Conservation (phyloP, 2,888 invertebrate species). For the Mantis religiosa region DNA sequence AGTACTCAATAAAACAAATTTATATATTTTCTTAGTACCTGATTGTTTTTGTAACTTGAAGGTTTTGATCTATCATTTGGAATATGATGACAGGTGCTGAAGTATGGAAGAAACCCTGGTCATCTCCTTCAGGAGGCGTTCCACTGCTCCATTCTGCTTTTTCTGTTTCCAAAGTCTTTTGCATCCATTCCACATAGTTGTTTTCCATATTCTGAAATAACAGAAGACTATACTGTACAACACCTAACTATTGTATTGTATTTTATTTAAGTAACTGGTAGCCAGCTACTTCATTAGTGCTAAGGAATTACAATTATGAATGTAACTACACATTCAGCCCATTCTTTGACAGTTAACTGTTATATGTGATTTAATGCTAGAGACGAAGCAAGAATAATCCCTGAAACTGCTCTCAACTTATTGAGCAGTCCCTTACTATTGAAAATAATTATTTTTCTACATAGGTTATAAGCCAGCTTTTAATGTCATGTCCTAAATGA, state of each 20-base stretch:
- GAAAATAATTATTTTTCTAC: too few relatives aligned
- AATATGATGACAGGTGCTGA: slow-evolving; percentile 94
- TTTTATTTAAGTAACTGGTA: too few relatives aligned
- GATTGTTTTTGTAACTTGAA: slow-evolving; percentile 63
- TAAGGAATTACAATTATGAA: too few relatives aligned
- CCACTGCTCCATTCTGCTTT: slow-evolving; percentile 87
- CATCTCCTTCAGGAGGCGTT: slow-evolving; percentile 75
- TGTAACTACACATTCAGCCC: too few relatives aligned
- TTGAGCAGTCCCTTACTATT: too few relatives aligned
- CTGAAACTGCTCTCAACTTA: too few relatives aligned
- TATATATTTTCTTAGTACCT: slow-evolving; percentile 35
- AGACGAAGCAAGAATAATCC: not conserved
- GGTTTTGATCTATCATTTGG: slow-evolving; percentile 97
- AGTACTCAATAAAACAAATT: too few relatives aligned
- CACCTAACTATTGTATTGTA: too few relatives aligned
- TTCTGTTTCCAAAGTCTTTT: slow-evolving; percentile 85
- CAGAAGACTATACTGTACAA: slow-evolving; percentile 30
- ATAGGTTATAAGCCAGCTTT: too few relatives aligned
- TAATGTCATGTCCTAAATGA: too few relatives aligned
- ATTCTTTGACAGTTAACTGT: too few relatives aligned
- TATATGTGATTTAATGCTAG: not conserved
- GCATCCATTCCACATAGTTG: slow-evolving; percentile 95
- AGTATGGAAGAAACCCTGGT: slow-evolving; percentile 80
- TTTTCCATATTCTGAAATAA: slow-evolving; percentile 68
- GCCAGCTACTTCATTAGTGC: too few relatives aligned